A percentile compares a stretch with the other conserved stretches of the same genome.
phyloP scores from a whole-genome alignment of 2,113 vertebrate genomes.

The Silurus meridionalis region DNA sequence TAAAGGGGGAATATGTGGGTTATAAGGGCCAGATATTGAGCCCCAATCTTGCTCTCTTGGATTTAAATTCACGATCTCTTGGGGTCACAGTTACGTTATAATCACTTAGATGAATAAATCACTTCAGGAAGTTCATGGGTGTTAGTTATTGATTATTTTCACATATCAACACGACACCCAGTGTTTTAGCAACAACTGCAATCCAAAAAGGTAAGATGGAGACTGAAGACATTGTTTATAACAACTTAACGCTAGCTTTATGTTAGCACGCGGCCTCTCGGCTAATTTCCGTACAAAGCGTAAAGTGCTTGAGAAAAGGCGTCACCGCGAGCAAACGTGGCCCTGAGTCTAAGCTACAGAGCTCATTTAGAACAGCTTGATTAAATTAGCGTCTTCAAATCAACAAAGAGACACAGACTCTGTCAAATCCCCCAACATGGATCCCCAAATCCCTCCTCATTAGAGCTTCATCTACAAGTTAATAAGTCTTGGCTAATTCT shows the following conservation, averaged over 20 bases:
- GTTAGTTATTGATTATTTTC: background rate
- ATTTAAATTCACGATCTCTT: background rate
- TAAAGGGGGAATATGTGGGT: no score
- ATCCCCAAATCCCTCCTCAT: conserved; percentile 31
- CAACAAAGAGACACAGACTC: conserved; percentile 18
- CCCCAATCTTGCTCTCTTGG: background rate
- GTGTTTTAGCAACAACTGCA: background rate
- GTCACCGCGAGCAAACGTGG: no score
- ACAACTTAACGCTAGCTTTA: no score
- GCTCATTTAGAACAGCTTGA: conserved; percentile 6
- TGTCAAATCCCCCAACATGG: conserved; percentile 31
- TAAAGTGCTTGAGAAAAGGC: background rate
- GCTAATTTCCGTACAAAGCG: background rate
- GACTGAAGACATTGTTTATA: background rate
- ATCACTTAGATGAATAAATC: background rate
- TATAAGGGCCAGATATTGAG: no score
- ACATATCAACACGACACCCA: background rate
- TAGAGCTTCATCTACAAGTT: conserved; percentile 31
- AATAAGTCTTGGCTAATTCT: conserved; percentile 4
- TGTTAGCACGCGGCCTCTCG: background rate
- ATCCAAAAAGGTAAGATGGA: background rate
- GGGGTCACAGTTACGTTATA: background rate
- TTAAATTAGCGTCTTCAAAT: conserved; percentile 34
- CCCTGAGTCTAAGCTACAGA: background rate
- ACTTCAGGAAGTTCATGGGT: background rate